Conservation (phyloP, 1,140 invertebrate species). For the Philopotamus ludificatus region DNA sequence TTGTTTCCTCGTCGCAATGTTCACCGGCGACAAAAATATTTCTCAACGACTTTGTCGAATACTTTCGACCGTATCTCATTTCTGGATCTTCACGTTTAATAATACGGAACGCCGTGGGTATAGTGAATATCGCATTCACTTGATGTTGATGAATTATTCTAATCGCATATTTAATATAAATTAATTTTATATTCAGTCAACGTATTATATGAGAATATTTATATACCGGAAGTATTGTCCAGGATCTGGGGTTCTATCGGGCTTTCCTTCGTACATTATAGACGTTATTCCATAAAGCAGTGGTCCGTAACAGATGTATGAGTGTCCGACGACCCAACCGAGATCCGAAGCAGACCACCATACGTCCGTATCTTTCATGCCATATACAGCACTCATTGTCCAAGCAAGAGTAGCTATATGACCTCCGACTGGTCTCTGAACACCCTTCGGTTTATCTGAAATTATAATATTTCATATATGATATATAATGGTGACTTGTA, state of each 20-base stretch:
- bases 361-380: slow-evolving; percentile 74
- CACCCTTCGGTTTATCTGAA: slow-evolving; percentile 76
- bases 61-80: slow-evolving; percentile 64
- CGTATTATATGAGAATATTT: background rate
- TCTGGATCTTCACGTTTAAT: slow-evolving; percentile 76
- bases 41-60: slow-evolving; percentile 71
- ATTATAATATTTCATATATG: slow-evolving; percentile 32
- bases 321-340: slow-evolving; percentile 93
- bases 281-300: slow-evolving; percentile 79
- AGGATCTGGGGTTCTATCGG: slow-evolving; percentile 87
- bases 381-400: slow-evolving; percentile 82
- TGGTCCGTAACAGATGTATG: slow-evolving; percentile 91
- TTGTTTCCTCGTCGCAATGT: slow-evolving; percentile 89
- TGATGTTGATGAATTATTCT: slow-evolving; percentile 85
- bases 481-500: background rate
- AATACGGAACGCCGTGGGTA: slow-evolving; percentile 86
- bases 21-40: slow-evolving; percentile 89
- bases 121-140: slow-evolving; percentile 82
- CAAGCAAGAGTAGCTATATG: slow-evolving; percentile 83
- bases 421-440: slow-evolving; percentile 81
- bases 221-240: slow-evolving; percentile 81
- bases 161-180: slow-evolving; percentile 33
- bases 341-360: slow-evolving; percentile 93
- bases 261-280: slow-evolving; percentile 93
- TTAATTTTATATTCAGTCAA: background rate